These are phyloP conservation scores for Scartelaos histophorus DNA, from an alignment of 2,113 vertebrate species.

Conservation along the genomic window DNA sequence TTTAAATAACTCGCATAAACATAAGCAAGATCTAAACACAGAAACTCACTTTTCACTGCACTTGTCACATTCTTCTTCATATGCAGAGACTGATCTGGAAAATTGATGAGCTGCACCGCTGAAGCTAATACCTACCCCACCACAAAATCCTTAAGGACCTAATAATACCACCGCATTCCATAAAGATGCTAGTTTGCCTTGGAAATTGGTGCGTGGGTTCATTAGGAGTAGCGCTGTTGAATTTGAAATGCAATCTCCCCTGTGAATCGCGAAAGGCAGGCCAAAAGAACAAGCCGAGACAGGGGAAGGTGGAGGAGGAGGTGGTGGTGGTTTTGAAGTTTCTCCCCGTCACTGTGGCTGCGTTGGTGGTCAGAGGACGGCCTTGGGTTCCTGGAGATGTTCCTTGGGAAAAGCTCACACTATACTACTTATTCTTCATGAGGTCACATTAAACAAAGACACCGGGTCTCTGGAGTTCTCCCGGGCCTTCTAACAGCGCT, in stretches of 20 bases:
- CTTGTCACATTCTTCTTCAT: conserved; percentile 12
- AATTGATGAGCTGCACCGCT: conserved; percentile 52
- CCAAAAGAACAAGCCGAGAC: conserved; percentile 22
- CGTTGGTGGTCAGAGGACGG: conserved; percentile 49
- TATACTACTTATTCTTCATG: conserved; percentile 56
- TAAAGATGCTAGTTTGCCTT: conserved; percentile 65
- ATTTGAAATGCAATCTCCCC: conserved; percentile 57
- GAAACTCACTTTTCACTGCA: background rate
- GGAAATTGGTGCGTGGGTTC: conserved; percentile 64
- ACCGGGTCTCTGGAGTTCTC: conserved; percentile 33
- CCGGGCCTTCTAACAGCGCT: conserved; percentile 28
- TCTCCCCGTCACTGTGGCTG: conserved; percentile 12
- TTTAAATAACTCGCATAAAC: background rate
- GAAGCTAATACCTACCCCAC: conserved; percentile 39
- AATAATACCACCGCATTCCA: conserved; percentile 61
- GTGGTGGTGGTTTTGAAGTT: conserved; percentile 10
- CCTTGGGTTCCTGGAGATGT: conserved; percentile 23
- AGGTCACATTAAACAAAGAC: conserved; percentile 60
- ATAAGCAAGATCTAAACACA: background rate
- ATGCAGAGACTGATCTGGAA: conserved; percentile 25
- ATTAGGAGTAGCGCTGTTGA: conserved; percentile 63
- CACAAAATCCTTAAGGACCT: conserved; percentile 58
- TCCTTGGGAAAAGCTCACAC: conserved; percentile 34
- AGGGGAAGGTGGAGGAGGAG: background rate
- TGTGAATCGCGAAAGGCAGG: conserved; percentile 36